phyloP scores from a whole-genome alignment of 2,797 vertebrate species.

The Eidolon dupreanum region DNA sequence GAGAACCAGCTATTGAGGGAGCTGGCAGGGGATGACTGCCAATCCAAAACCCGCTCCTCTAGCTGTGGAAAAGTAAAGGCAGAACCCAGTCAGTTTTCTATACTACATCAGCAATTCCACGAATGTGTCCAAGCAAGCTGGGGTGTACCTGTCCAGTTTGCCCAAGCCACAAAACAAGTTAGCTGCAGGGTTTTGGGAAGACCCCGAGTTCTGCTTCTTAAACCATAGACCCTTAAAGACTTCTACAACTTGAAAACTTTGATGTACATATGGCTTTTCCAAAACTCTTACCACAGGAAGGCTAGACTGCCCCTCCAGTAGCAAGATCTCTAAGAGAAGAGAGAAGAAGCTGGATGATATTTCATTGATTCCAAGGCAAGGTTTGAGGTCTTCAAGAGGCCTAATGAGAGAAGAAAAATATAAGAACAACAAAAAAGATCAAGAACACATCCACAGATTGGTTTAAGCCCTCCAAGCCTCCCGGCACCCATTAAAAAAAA shows the following conservation, averaged over 20 bases:
- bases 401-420: constrained; percentile 83
- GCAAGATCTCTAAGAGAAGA: constrained; percentile 93
- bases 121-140: not conserved
- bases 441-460: not conserved
- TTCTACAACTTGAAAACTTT: not conserved
- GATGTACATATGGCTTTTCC: not conserved
- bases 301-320: constrained; percentile 89
- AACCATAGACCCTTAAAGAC: not conserved
- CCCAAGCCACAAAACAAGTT: not conserved
- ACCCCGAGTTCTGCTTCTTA: not conserved
- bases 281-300: constrained; percentile 89
- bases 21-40: constrained; percentile 95
- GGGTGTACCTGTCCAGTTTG: not conserved
- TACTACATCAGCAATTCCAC: not conserved
- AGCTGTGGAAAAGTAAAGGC: constrained; percentile 85
- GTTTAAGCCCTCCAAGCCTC: not conserved
- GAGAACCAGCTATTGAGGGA: constrained; percentile 96
- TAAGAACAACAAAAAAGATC: not conserved
- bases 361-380: constrained; percentile 93
- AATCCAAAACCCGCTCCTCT: constrained; percentile 95
- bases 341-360: constrained; percentile 95
- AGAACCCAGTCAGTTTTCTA: not conserved
- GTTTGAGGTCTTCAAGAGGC: constrained; percentile 93
- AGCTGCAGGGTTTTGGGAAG: not conserved
- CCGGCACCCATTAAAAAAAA: not conserved